Conservation (phyloP, 1,140 invertebrate genomes). For the Pachyrhynchus sulphureomaculatus region DNA sequence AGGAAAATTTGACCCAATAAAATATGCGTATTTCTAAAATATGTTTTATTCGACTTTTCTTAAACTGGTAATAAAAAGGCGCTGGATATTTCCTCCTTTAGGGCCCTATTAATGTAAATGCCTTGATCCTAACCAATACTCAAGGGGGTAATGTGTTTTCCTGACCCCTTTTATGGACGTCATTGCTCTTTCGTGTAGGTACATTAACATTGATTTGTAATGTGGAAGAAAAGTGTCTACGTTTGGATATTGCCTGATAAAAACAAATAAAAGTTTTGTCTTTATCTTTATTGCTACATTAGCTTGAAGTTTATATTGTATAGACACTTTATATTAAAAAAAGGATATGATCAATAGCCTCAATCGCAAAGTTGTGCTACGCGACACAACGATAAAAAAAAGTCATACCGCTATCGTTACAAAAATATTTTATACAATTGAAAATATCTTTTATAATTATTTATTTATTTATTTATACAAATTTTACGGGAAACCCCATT, state of each 20-base stretch:
- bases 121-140: conserved; percentile 3
- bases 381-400: too few species aligned
- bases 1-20: too few species aligned
- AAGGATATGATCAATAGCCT: too few species aligned
- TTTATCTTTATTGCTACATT: conserved; percentile 1
- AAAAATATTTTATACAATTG: too few species aligned
- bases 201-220: conserved; percentile 16
- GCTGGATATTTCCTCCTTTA: conserved; percentile 5
- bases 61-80: conserved; percentile 1
- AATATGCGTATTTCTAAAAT: not conserved
- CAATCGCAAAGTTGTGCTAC: too few species aligned
- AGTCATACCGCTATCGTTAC: too few species aligned
- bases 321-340: not conserved
- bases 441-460: too few species aligned
- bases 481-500: too few species aligned
- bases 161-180: conserved; percentile 16
- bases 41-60: not conserved
- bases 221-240: conserved; percentile 2
- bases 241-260: not conserved
- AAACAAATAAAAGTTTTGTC: conserved; percentile 4
- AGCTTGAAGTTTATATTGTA: not conserved
- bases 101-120: conserved; percentile 15
- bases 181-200: conserved; percentile 10
- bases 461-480: too few species aligned
- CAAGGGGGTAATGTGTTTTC: conserved; percentile 7